A percentile compares a stretch with the other conserved stretches of the same genome.
Conservation (phyloP, 53 echinoderm and acorn worm genomes). For the Echinarachnius parma region DNA sequence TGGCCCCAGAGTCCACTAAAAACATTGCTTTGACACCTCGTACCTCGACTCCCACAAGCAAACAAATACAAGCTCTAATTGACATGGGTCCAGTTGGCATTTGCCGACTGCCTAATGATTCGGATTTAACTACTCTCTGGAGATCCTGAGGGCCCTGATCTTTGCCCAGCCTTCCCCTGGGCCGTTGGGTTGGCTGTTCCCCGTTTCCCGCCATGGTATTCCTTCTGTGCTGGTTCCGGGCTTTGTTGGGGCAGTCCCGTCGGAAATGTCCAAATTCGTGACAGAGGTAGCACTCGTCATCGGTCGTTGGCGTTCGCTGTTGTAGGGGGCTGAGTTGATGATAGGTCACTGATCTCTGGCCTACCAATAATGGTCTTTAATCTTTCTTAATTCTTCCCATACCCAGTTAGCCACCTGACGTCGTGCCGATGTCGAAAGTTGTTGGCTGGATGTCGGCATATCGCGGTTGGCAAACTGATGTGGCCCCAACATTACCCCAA, state of each 20-base stretch:
- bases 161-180: conserved; percentile 38
- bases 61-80: neutral
- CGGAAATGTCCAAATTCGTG: neutral
- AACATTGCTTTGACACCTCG: conserved; percentile 19
- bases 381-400: neutral
- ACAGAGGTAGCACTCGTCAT: neutral
- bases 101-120: neutral
- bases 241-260: neutral
- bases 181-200: conserved; percentile 31
- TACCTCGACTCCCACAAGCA: too few species aligned
- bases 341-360: neutral
- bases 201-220: conserved; percentile 36
- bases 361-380: neutral
- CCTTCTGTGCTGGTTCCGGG: neutral
- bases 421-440: too few species aligned
- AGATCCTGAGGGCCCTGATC: neutral
- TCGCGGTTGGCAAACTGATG: too few species aligned
- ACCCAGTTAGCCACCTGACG: too few species aligned
- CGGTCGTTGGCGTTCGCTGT: neutral
- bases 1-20: conserved; percentile 38
- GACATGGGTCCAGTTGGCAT: neutral
- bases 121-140: neutral
- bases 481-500: too few species aligned
- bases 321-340: neutral
- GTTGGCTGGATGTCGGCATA: too few species aligned